Evolutionary conservation across 2,113 vertebrate genomes (phyloP).

Genomic region (Stercorarius parasiticus): DNA sequence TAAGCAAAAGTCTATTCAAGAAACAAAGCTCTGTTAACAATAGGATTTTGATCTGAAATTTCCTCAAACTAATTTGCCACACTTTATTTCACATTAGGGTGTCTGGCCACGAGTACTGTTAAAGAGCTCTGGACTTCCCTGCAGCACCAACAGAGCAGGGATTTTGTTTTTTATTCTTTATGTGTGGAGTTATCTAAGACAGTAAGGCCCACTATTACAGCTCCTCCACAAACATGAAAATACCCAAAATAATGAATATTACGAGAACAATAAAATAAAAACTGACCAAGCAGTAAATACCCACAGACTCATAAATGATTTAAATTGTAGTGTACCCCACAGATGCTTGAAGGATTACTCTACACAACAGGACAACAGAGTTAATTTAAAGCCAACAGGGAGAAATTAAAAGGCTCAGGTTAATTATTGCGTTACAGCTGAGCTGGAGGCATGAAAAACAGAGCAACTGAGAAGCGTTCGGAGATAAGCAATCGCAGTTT

Average conservation of each 20-base stretch:
- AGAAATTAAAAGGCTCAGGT: slow-evolving; percentile 60
- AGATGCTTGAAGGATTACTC: slow-evolving; percentile 46
- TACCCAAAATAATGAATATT: background rate
- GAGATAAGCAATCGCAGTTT: background rate
- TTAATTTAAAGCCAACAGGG: slow-evolving; percentile 57
- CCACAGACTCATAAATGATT: background rate
- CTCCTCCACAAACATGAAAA: background rate
- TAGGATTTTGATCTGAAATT: background rate
- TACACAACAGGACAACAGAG: slow-evolving; percentile 18
- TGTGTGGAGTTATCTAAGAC: background rate
- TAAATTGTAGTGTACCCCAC: background rate
- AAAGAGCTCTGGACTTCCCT: background rate
- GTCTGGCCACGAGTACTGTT: background rate
- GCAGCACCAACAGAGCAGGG: fast-evolving
- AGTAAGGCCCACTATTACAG: background rate
- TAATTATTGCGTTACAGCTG: slow-evolving; percentile 39
- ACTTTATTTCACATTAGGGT: background rate
- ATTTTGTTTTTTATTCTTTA: background rate
- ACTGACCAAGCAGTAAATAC: slow-evolving; percentile 12
- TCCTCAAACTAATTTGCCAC: background rate
- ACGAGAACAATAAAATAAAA: background rate
- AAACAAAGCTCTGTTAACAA: background rate
- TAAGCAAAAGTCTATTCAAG: background rate
- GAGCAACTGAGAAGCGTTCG: background rate
- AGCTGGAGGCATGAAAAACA: slow-evolving; percentile 7